Conservation (phyloP, 2,113 vertebrate species). For the Plecturocebus donacophilus region DNA sequence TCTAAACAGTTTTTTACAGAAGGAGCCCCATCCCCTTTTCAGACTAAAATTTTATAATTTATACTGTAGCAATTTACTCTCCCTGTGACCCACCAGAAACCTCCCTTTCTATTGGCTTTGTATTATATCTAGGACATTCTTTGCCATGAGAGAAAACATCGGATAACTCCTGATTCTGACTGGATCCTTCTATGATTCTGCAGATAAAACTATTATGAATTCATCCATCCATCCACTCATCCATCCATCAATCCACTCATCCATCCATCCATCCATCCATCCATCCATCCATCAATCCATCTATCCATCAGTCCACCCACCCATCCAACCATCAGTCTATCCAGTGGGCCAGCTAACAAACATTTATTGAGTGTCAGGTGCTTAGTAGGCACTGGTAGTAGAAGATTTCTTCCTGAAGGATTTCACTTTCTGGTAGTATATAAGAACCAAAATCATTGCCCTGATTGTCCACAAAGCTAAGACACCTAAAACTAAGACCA, state of each 20-base stretch:
- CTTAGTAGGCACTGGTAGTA: background rate
- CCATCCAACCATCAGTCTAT: no score
- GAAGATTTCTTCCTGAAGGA: background rate
- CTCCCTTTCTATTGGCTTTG: background rate
- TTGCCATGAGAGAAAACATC: background rate
- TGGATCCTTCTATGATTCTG: background rate
- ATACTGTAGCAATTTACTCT: background rate
- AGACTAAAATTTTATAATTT: background rate
- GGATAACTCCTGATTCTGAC: background rate
- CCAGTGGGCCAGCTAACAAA: background rate
- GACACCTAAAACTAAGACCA: background rate
- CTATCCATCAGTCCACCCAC: background rate
- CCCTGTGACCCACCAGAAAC: background rate
- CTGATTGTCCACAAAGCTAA: background rate
- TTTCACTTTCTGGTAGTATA: background rate
- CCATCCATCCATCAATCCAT: background rate
- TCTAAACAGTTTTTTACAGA: background rate
- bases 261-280: background rate
- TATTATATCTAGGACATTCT: background rate
- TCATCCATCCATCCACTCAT: background rate
- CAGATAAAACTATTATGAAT: background rate
- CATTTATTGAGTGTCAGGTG: background rate
- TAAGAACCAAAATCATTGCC: background rate
- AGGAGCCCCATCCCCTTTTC: background rate
- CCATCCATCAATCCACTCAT: background rate